Percentiles rank a stretch among this genome's conserved stretches.
Conservation (phyloP, 2,797 vertebrate genomes). For the Spheniscus humboldti region DNA sequence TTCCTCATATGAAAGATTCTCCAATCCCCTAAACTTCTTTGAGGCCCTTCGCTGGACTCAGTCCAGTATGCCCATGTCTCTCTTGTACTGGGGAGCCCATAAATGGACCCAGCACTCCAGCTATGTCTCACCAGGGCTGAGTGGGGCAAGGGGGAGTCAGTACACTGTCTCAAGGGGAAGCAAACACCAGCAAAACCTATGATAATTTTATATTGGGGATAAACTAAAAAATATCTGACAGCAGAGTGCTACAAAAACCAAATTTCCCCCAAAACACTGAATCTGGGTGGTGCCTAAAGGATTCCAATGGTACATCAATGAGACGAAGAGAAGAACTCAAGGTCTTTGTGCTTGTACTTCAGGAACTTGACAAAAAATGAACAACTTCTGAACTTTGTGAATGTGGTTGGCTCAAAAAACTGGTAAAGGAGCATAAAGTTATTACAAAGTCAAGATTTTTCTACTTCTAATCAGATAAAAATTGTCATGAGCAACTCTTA, state of each 20-base stretch:
- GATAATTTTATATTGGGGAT: background rate
- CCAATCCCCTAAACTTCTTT: background rate
- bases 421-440: background rate
- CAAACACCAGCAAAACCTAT: background rate
- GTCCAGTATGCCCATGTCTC: background rate
- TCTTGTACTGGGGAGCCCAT: background rate
- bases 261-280: background rate
- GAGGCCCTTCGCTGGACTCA: background rate
- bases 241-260: background rate
- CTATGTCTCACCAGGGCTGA: background rate
- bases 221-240: background rate
- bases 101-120: background rate
- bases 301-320: background rate
- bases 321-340: background rate
- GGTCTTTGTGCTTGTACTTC: background rate
- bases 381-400: background rate
- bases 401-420: background rate
- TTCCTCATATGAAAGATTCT: background rate
- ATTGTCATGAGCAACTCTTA: background rate
- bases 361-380: background rate
- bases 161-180: background rate
- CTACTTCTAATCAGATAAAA: background rate
- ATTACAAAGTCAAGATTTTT: background rate
- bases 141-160: rapidly evolving
- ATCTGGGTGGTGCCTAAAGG: background rate